Base-by-base conservation (phyloP, 2,113 vertebrate genomes). In the Nansenia antarctica region DNA sequence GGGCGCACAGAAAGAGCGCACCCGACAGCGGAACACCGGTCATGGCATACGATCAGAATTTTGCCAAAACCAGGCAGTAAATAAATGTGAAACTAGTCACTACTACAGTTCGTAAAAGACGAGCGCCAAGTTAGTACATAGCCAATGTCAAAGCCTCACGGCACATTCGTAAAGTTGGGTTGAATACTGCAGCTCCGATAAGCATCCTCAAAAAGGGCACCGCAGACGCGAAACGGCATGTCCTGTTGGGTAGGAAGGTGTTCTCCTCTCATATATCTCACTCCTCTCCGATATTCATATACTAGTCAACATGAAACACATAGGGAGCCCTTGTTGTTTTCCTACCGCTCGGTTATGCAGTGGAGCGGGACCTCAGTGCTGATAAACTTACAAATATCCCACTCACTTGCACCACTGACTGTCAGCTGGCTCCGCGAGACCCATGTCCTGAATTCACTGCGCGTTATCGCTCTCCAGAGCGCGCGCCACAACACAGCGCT, bases 1-100 rank as follows among this genome's bases (percentile, higher is more conserved):
- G 77, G 15, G 62, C 81, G 82, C 84, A 84, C 73, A 91, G 47
- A 32, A 91, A 34, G 57, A 90, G 87, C 63, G 76, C 86, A 24
- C 73, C 5, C 69, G 39, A 62, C 26, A 73, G 66, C 0, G 81
- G 60, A 0, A 65, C n/a, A 20, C 39, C 74, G 15, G 12, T 42
- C 90, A 91, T 91, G 70, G 63, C 68, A n/a, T 22, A 30, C 32
- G 32, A n/a, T 5, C 15, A 52, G 63, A 63, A 18, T 39, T 47
- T 29, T 14, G 5, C 34, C 7, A 35, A n/a, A 29, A 18, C 24
- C 5, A 14, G 9, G 14, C 9, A 22, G 62, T 15, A 34, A 27
- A 26, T 42, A 39, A 32, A 26, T 34, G n/a, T 11, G 49, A 66
- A 37, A n/a, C 32, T 52, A 0, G n/a, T 49, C 35, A 11, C 11